Conservation (phyloP, 1,140 invertebrate genomes). For the Myzus persicae region DNA sequence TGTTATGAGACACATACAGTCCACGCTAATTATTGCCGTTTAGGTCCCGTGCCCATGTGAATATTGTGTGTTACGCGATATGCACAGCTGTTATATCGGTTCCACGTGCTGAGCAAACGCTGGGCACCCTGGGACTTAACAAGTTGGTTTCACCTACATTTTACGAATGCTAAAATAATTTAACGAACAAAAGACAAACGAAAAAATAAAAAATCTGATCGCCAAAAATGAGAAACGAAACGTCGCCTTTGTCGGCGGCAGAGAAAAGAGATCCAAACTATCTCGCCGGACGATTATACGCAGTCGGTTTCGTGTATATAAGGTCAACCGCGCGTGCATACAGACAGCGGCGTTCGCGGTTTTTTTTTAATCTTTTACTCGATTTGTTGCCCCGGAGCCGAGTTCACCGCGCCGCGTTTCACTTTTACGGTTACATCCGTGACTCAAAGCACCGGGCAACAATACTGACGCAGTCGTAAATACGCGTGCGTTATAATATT, state of each 20-base stretch:
- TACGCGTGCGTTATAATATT: neutral
- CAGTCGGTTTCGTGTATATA: neutral
- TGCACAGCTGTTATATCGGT: neutral
- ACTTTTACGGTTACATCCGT: constrained; percentile 48
- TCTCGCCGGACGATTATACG: neutral
- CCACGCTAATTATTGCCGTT: neutral
- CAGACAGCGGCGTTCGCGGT: neutral
- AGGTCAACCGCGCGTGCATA: constrained; percentile 34
- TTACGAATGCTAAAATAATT: neutral
- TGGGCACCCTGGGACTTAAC: neutral
- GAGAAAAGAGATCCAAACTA: neutral
- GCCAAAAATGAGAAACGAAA: neutral
- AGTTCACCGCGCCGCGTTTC: constrained; percentile 23
- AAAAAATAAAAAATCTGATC: no score
- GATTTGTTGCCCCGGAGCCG: constrained; percentile 8
- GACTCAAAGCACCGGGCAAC: neutral
- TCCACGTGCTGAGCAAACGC: neutral
- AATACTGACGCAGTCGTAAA: neutral
- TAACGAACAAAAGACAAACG: neutral
- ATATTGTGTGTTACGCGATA: neutral
- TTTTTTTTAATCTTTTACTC: neutral
- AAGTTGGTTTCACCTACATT: neutral
- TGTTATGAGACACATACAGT: neutral
- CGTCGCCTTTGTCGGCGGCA: neutral
- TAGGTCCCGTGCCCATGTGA: constrained; percentile 4